These are phyloP conservation scores for Brachionus manjavacas DNA, from an alignment of 1,140 invertebrate genomes.

Conservation along the genomic window DNA sequence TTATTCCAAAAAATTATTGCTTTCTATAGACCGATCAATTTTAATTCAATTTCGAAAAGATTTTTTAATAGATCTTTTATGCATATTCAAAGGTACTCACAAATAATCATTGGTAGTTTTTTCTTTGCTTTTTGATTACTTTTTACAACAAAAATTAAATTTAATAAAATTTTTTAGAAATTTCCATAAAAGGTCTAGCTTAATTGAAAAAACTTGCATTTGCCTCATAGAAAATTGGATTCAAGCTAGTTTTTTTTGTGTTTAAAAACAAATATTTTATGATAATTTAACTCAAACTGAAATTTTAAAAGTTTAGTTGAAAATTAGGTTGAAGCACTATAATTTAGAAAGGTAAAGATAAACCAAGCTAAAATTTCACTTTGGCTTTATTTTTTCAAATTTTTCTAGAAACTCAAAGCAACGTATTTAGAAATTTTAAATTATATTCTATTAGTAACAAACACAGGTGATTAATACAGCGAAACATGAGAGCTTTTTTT, in stretches of 20 bases:
- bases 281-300: background rate
- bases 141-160: background rate
- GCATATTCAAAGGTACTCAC: background rate
- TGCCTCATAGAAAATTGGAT: background rate
- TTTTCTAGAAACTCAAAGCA: background rate
- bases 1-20: no score
- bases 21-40: no score
- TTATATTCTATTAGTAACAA: background rate
- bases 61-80: no score
- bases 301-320: background rate
- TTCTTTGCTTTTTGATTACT: no score
- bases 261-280: background rate
- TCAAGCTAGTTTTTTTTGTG: background rate
- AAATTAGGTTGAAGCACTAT: background rate
- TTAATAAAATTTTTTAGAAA: background rate
- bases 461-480: background rate
- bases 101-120: background rate
- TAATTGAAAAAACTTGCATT: background rate
- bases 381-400: background rate
- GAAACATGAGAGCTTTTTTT: background rate
- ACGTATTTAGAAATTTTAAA: background rate
- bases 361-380: constrained; percentile 3
- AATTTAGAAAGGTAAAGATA: background rate
- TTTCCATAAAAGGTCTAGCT: background rate
- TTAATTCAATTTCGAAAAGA: no score